These are phyloP conservation scores for Myoxocephalus aenaeus DNA, from an alignment of 2,797 vertebrate species.

Conservation along the genomic window DNA sequence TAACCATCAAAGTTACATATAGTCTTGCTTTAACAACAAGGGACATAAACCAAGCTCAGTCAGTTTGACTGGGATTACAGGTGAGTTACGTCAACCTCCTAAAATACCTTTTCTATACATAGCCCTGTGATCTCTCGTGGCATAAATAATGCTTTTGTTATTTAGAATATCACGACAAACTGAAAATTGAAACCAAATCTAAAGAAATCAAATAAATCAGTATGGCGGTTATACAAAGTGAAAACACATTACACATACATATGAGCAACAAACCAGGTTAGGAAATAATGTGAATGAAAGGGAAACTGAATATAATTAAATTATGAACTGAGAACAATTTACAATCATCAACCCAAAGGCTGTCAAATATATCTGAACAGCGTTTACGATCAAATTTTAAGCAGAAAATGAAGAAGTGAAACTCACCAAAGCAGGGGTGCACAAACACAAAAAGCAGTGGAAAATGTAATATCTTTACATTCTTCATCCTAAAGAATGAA, in stretches of 20 bases:
- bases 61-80: constrained; percentile 72
- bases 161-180: not conserved
- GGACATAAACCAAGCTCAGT: constrained; percentile 21
- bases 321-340: not conserved
- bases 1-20: not conserved
- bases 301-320: constrained; percentile 13
- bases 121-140: constrained; percentile 18
- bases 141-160: constrained; percentile 3
- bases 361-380: constrained; percentile 3
- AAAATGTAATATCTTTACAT: constrained; percentile 76
- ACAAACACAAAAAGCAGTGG: constrained; percentile 84
- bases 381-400: constrained; percentile 26
- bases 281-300: constrained; percentile 17
- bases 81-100: constrained; percentile 65
- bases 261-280: constrained; percentile 39
- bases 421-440: constrained; percentile 91
- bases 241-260: not conserved
- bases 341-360: not conserved
- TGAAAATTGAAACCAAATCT: not conserved
- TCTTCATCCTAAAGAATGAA: constrained; percentile 87
- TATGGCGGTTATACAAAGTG: not conserved
- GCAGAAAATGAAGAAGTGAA: not conserved
- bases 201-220: not conserved
- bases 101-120: constrained; percentile 58
- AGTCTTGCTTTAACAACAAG: not conserved